Evolutionary conservation across 1,140 invertebrate species (phyloP), one percentile per base, ranked within the genome.

Genomic region (Drosophila yakuba): DNA sequence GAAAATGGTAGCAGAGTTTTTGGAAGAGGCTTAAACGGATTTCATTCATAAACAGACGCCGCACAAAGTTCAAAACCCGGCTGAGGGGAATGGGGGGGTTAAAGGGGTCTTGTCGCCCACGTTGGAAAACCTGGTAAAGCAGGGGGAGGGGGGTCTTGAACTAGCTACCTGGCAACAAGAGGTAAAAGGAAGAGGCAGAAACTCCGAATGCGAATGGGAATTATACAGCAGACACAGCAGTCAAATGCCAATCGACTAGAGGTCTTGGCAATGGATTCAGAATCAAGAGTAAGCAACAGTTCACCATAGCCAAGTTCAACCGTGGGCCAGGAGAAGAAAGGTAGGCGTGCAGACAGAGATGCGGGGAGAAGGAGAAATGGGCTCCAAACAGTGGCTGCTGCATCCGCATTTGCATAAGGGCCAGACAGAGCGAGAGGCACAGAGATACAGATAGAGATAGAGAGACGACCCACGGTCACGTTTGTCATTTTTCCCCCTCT

Each of bases 21-120:
- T 20, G 12, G 10, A 25, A 12, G 38, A 14, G 71, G 64, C 38
- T 71, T 41, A 52, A 78, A 78, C 64, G 38, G 45, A 78, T 72
- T 78, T 78, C 75, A 78, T 78, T 78, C 75, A 78, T 78, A 78
- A 78, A 47, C 59, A 76, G 73, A 67, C 48, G 61, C 71, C 51
- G 57, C 61, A 73, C 69, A 66, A 78, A 78, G 79, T 82, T 82
- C 74, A 74, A 68, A 74, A 68, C n/a, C 25, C 11, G 28, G 14
- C 12, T 41, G 11, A 36, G 45, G 39, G n/a, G 43, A 28, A 32
- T 23, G 14, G 28, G n/a, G 20, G 20, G 20, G 20, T 20, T 20
- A 54, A 35, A 51, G 15, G 51, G 35, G 20, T 28, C 28, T 6
- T 11, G 41, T 61, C 71, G 71, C 71, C 68, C 56, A 74, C 71